These are phyloP conservation scores for Chondrosia reniformis DNA, from an alignment of 37 sponge, comb jelly and placozoan genomes.

Conservation along the genomic window DNA sequence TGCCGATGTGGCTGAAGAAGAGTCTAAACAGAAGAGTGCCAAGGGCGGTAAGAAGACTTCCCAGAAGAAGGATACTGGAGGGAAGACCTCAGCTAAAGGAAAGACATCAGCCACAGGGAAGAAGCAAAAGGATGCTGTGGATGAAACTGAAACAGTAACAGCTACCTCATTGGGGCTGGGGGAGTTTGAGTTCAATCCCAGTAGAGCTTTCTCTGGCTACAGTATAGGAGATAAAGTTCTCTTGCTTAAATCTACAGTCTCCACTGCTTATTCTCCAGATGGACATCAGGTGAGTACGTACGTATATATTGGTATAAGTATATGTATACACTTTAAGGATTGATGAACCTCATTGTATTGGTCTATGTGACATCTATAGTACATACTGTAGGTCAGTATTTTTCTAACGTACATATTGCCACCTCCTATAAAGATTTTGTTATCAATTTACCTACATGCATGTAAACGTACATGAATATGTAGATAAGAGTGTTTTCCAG, in stretches of 20 bases:
- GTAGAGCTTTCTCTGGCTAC: constrained; percentile 47
- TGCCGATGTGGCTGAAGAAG: constrained; percentile 5
- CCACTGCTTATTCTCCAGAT: constrained; percentile 45
- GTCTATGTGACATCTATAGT: no score
- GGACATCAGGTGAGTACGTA: constrained; percentile 25
- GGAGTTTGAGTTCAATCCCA: constrained; percentile 17
- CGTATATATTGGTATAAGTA: not conserved
- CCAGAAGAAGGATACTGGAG: not conserved
- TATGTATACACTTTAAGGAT: not conserved
- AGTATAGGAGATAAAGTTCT: constrained; percentile 49
- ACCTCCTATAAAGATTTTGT: no score
- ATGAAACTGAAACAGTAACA: not conserved
- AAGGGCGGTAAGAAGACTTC: constrained; percentile 33
- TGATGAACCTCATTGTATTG: no score
- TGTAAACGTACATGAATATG: no score
- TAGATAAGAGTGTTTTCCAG: not conserved
- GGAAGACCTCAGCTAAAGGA: constrained; percentile 18
- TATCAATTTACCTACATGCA: no score
- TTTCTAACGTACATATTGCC: no score
- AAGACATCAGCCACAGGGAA: constrained; percentile 7
- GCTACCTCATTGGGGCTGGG: not conserved
- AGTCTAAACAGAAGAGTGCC: no score
- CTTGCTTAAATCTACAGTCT: constrained; percentile 4
- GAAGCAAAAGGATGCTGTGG: constrained; percentile 29
- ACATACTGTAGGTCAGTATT: no score